These are phyloP conservation scores for Thinocorus orbignyianus DNA, from an alignment of 2,113 vertebrate species.

Conservation along the genomic window DNA sequence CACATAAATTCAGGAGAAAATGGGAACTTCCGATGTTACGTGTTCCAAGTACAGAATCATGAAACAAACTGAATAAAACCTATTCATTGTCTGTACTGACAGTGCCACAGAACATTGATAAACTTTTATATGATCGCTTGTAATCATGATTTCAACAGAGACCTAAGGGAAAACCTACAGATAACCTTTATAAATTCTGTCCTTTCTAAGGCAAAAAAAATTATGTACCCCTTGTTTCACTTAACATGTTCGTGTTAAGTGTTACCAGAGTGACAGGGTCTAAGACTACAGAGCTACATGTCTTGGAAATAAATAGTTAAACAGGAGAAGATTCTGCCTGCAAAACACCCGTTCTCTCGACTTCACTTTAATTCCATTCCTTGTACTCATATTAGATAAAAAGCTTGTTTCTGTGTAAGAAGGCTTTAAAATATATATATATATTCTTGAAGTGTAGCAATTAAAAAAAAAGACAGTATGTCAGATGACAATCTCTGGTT, in stretches of 20 bases:
- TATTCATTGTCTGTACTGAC: background rate
- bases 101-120: background rate
- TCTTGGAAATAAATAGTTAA: background rate
- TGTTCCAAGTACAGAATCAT: background rate
- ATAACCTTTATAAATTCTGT: background rate
- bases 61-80: background rate
- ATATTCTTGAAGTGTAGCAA: background rate
- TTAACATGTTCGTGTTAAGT: background rate
- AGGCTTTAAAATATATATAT: background rate
- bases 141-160: background rate
- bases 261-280: background rate
- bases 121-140: background rate
- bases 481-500: background rate
- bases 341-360: background rate
- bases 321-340: background rate
- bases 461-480: too few species aligned
- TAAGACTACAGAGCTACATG: background rate
- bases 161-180: background rate
- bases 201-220: background rate
- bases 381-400: background rate
- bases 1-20: background rate
- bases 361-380: background rate
- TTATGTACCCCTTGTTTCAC: background rate
- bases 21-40: background rate
- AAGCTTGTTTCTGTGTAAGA: background rate